Percentiles rank a stretch among this genome's conserved stretches.
phyloP scores from a whole-genome alignment of 2,888 invertebrate species.

The Punctoribates punctum region DNA sequence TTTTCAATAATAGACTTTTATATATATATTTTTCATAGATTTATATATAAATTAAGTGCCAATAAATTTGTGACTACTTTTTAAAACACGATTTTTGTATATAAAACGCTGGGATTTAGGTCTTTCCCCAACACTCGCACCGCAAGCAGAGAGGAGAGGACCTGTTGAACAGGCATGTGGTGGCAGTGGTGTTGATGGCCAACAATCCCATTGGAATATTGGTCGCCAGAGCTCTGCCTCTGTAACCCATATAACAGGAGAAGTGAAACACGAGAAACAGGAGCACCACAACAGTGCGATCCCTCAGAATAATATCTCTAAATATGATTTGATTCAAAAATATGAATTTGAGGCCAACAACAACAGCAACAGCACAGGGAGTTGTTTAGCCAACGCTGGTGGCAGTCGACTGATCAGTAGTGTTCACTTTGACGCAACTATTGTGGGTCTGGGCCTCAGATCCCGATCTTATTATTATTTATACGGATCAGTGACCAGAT shows the following conservation, averaged over 20 bases:
- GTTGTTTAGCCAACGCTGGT: neutral
- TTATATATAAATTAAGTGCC: no score
- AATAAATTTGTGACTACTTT: no score
- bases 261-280: constrained; percentile 15
- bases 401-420: neutral
- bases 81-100: no score
- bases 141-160: neutral
- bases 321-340: neutral
- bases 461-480: constrained; percentile 26
- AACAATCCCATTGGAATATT: neutral
- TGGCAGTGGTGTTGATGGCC: neutral
- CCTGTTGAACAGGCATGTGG: constrained; percentile 13
- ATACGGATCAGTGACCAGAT: constrained; percentile 28
- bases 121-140: neutral
- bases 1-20: no score
- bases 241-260: constrained; percentile 17
- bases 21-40: no score
- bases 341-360: constrained; percentile 1
- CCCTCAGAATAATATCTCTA: neutral
- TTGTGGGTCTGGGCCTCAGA: neutral
- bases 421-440: neutral
- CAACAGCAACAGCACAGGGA: neutral
- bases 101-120: no score
- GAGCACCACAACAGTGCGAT: neutral
- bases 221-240: neutral